Base-by-base conservation (phyloP, 2,888 invertebrate genomes). In the Mesochorus sp. region DNA sequence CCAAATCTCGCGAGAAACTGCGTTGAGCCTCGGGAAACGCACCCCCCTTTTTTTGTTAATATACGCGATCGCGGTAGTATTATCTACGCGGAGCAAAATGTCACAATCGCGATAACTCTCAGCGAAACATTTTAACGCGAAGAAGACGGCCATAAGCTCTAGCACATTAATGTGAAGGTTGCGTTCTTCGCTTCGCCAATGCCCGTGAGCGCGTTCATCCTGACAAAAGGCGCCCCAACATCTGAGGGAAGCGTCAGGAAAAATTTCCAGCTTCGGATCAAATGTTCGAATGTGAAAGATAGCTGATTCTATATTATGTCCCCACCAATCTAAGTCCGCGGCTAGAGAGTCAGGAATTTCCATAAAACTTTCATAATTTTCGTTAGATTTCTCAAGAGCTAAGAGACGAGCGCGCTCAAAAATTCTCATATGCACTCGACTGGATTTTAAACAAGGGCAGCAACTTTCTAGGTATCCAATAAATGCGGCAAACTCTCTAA, bases 1-100 rank as follows among this genome's bases (percentile, higher is more conserved):
- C 71, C 67, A 76, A 26, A 72, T 71, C 10, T 42, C 26, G 57
- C 49, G 55, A 6, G 68, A 17, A 6, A 66, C 14, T 12, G 8
- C 8, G 44, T 59, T 31, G 14, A 67, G 55, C 4, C 34, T 42
- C 14, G 66, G 37, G 31, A 19, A 47, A 24, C 21, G 49, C 0
- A 64, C 51, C 14, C 68, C 44, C 2, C 70, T 64, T 73, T 66
- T 76, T 14, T 59, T 21, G 64, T 80, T 73, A 3, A 79, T 75
- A 19, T 76, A 76, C 0, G 75, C 8, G 0, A 74, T 74, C 1
- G 74, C 80, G 0, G 79, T 81, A 0, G 80, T 81, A 37, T 83
- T 82, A 44, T 82, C 81, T 8, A 83, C 74, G 5, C 74, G 34
- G 8, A 83, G 72, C 5, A 83, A 24, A 12, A 83, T 68, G 26